Evolutionary conservation across 2,113 vertebrate genomes (phyloP), one percentile per base, ranked within the genome.

Genomic region (Dascyllus trimaculatus): DNA sequence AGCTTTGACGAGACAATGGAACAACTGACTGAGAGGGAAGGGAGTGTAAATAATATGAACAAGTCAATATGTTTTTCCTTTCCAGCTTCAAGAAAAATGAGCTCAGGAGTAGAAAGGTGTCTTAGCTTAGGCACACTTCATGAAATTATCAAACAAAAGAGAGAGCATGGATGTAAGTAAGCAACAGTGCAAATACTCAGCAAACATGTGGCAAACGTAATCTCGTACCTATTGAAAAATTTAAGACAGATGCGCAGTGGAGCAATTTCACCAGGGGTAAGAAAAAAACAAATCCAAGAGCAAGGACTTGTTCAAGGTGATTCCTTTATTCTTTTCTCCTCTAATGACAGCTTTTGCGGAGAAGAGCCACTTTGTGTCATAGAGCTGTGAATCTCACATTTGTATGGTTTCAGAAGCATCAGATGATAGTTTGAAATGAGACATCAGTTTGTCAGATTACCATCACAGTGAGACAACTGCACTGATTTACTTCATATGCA

Each of bases 281-380:
- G 25, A 10, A 35, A 78, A 81, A 87, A 88, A 72, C 1, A 35
- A 9, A 35, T 83, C 62, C 40, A 69, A 69, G n/a, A 71, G 58
- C 59, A 85, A 88, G 75, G 78, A 85, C 78, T 56, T 10, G 13
- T 51, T 83, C 81, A 93, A 92, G 91, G 91, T 89, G 78, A 81
- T 63, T 78, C 11, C 14, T 57, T 72, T 65, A 70, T 64, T 21
- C n/a, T 67, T 59, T 25, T n/a, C 49, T 86, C 13, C 49, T 69
- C 46, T 60, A 57, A 64, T 22, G 19, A 65, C 62, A 75, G 53
- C 32, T 19, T 60, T 78, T 71, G 64, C 21, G 71, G n/a, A 61
- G 59, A 79, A 77, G 19, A 71, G 60, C 14, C 57, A 51, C 57
- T 63, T 73, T 69, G n/a, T 19, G 52, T 71, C 60, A 71, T 51